These are phyloP conservation scores for Eulemur coronatus DNA, from an alignment of 2,797 vertebrate genomes.

Conservation along the genomic window DNA sequence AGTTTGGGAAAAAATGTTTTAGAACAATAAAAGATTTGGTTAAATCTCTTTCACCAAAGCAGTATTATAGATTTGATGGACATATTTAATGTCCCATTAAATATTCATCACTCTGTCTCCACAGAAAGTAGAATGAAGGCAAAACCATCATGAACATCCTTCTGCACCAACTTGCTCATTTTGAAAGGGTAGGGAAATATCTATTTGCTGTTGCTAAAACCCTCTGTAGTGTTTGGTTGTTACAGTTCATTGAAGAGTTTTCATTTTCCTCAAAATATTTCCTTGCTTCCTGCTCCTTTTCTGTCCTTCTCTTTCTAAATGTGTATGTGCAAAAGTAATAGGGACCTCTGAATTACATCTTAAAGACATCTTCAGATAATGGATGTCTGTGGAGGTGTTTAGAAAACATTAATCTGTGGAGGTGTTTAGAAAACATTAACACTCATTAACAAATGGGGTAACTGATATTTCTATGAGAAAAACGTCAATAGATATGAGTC, in stretches of 20 bases:
- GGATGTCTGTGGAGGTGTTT: background rate
- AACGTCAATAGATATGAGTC: background rate
- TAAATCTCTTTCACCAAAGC: constrained; percentile 12
- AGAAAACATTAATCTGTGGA: constrained; percentile 23
- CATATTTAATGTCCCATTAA: background rate
- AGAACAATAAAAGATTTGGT: background rate
- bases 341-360: background rate
- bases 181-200: background rate
- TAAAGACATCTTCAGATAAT: constrained; percentile 41
- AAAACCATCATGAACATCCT: background rate
- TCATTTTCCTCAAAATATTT: constrained; percentile 1
- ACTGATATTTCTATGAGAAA: background rate
- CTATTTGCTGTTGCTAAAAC: background rate
- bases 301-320: background rate
- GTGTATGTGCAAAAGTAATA: background rate
- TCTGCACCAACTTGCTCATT: background rate
- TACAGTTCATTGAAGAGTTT: background rate
- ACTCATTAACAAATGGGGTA: background rate
- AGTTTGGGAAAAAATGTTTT: background rate
- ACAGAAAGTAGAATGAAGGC: background rate
- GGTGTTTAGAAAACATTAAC: background rate
- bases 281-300: background rate
- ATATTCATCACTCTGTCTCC: background rate
- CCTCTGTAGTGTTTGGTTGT: background rate
- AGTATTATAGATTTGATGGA: background rate